Conservation (phyloP, 1,140 invertebrate genomes). For the Diorhabda carinulata region DNA sequence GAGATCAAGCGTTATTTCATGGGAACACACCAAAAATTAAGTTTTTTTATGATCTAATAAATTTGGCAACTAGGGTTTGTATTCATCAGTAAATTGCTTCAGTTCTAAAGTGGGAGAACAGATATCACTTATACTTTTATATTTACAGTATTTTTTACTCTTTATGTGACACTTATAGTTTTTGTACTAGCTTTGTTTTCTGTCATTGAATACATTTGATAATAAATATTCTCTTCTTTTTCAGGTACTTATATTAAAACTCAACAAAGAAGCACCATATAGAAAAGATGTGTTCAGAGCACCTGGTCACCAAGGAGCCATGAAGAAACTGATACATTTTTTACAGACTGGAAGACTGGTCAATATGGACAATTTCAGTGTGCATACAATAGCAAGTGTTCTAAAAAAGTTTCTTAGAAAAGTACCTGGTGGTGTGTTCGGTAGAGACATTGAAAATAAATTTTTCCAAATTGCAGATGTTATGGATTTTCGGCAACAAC, state of each 20-base stretch:
- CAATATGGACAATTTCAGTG: conserved; percentile 97
- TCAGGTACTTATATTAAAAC: conserved; percentile 84
- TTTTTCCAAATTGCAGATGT: conserved; percentile 85
- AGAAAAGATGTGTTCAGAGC: conserved; percentile 92
- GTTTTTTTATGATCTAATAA: too few species aligned
- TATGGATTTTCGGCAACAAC: conserved; percentile 74
- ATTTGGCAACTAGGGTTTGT: too few species aligned
- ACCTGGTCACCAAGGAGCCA: conserved; percentile 89
- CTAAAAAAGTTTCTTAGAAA: conserved; percentile 97
- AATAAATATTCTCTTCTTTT: conserved; percentile 25
- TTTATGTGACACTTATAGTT: too few species aligned
- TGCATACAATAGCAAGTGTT: conserved; percentile 97
- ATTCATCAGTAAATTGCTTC: too few species aligned
- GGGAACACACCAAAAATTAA: too few species aligned
- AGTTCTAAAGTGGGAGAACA: too few species aligned
- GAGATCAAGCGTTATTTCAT: too few species aligned
- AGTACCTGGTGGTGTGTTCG: conserved; percentile 94
- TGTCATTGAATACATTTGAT: too few species aligned
- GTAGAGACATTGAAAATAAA: conserved; percentile 81
- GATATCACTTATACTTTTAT: too few species aligned
- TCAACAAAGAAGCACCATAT: conserved; percentile 90
- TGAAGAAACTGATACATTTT: conserved; percentile 95
- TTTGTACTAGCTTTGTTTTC: too few species aligned
- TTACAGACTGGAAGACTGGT: conserved; percentile 90
- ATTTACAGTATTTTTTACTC: too few species aligned